Percentiles rank a stretch among this genome's conserved stretches.
These are phyloP conservation scores for Drosophila demipolita DNA, from an alignment of 2,888 invertebrate species.

Conservation along the genomic window DNA sequence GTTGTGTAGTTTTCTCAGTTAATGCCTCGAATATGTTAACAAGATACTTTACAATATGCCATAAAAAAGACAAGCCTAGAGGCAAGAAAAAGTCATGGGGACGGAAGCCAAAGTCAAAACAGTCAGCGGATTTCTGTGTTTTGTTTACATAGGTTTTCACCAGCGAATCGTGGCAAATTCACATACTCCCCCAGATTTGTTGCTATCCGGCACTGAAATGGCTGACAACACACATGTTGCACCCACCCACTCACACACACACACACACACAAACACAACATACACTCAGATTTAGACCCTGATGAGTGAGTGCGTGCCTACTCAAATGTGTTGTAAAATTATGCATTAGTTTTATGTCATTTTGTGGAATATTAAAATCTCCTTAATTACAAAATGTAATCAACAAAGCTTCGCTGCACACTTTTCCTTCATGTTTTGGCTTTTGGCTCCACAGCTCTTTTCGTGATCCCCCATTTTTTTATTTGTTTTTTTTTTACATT, in stretches of 20 bases:
- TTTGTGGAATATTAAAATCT: conserved; percentile 81
- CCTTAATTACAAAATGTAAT: conserved; percentile 79
- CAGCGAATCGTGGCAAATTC: conserved; percentile 6
- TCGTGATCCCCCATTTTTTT: conserved; percentile 31
- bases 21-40: conserved; percentile 79
- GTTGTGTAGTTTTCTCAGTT: conserved; percentile 67
- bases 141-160: conserved; percentile 73
- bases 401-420: conserved; percentile 63
- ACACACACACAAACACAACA: neutral
- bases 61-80: conserved; percentile 59
- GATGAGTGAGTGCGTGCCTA: conserved; percentile 65
- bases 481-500: conserved; percentile 51
- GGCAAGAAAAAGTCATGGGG: conserved; percentile 11
- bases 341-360: conserved; percentile 81
- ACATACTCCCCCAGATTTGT: conserved; percentile 9
- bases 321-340: conserved; percentile 80
- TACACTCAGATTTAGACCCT: conserved; percentile 13
- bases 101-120: conserved; percentile 57
- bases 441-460: conserved; percentile 30
- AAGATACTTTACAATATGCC: conserved; percentile 76
- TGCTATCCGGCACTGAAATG: conserved; percentile 46
- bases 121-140: conserved; percentile 72
- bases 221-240: conserved; percentile 58
- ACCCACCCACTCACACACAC: conserved; percentile 30
- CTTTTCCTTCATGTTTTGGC: conserved; percentile 39